A percentile compares a stretch with the other conserved stretches of the same genome.
phyloP scores from a whole-genome alignment of 2,113 vertebrate genomes.

The Poecile atricapillus region DNA sequence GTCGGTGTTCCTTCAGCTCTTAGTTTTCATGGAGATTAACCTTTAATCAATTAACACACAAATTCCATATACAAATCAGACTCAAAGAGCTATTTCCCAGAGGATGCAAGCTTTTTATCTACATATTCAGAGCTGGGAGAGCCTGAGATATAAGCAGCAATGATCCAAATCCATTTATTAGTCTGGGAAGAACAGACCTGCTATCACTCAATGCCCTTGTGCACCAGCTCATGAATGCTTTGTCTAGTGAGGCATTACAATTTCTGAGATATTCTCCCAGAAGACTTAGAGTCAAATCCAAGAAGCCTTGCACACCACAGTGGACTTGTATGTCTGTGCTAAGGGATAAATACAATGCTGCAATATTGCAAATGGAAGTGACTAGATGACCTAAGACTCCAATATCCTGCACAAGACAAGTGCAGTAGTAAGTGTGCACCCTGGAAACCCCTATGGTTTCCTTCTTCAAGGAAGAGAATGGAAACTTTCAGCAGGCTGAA shows the following conservation, averaged over 20 bases:
- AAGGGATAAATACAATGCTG: not conserved
- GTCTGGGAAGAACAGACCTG: not conserved
- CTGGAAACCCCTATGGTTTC: not conserved
- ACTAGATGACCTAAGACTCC: not conserved
- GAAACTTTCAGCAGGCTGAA: not conserved
- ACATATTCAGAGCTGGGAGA: not conserved
- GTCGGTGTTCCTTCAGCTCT: not conserved
- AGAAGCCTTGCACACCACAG: not conserved
- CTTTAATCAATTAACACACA: not conserved
- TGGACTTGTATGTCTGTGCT: not conserved
- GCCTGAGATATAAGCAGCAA: not conserved
- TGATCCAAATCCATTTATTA: not conserved
- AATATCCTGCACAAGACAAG: not conserved
- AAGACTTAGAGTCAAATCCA: not conserved
- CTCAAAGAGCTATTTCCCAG: not conserved
- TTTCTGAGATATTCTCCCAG: not conserved
- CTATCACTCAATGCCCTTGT: not conserved
- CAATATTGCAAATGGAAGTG: not conserved
- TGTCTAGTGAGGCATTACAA: not conserved
- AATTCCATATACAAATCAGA: not conserved
- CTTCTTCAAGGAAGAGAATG: not conserved
- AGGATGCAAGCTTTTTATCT: not conserved
- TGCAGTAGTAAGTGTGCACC: not conserved
- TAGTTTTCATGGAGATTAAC: not conserved
- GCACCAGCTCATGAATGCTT: not conserved